Percentiles rank a stretch among this genome's conserved stretches.
Evolutionary conservation across 2,797 vertebrate species (phyloP).

Genomic region (Babyrousa celebensis): DNA sequence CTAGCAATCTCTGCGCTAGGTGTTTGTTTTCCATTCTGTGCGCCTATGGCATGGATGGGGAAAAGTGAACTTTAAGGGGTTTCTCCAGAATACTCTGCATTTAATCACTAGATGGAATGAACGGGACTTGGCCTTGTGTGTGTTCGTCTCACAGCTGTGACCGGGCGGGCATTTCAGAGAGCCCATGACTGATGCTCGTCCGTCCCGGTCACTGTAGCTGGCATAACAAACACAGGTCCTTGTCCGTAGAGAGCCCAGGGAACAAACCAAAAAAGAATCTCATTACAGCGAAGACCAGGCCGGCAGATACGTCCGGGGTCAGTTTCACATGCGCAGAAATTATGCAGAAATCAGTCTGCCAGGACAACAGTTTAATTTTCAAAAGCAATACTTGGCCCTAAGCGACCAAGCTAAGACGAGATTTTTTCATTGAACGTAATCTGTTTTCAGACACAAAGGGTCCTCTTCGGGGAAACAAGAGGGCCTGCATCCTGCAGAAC

Average conservation of each 20-base stretch:
- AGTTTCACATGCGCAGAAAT: background rate
- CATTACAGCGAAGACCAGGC: constrained; percentile 36
- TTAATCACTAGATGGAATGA: background rate
- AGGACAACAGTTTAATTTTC: constrained; percentile 61
- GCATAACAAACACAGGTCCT: background rate
- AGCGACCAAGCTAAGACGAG: constrained; percentile 40
- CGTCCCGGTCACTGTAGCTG: background rate
- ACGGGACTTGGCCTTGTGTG: background rate
- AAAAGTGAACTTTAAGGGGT: background rate
- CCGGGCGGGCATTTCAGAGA: constrained; percentile 73
- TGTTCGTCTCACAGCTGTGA: constrained; percentile 81
- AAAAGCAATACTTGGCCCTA: constrained; percentile 50
- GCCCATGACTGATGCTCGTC: background rate
- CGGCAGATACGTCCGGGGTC: background rate
- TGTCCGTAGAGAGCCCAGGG: constrained; percentile 71
- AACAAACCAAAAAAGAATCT: constrained; percentile 75
- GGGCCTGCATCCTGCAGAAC: background rate
- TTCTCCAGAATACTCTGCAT: background rate
- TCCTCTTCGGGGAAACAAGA: constrained; percentile 20
- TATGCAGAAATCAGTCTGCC: background rate
- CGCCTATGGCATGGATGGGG: background rate
- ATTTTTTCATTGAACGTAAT: constrained; percentile 63
- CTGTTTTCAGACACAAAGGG: background rate
- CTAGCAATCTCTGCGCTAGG: constrained; percentile 40
- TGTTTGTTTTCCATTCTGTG: constrained; percentile 27